Evolutionary conservation across 2,888 invertebrate species (phyloP), one percentile per base, ranked within the genome.

Genomic region (Sphaerophoria taeniata): DNA sequence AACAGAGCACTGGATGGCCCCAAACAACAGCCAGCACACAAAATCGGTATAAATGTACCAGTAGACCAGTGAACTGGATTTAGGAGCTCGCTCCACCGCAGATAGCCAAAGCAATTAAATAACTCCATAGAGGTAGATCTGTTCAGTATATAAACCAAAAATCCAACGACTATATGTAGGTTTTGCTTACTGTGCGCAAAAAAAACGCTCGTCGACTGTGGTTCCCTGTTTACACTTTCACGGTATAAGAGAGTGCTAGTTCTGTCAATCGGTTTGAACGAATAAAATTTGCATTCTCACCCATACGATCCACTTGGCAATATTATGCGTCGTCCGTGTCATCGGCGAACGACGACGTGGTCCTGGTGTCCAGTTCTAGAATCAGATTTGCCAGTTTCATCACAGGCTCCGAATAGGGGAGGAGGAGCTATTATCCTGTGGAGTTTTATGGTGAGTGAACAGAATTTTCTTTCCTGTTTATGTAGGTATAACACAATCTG

Each of bases 221-320:
- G n/a, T n/a, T n/a, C 70, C 71, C 71, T 71, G 65, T 77, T 72
- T 77, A 67, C 77, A 82, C 77, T 72, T 60, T 82, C 67, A 77
- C 51, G 73, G 78, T 69, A 43, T n/a, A n/a, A 69, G 67, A 69
- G 60, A 69, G 67, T 45, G 69, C 69, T 39, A 47, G 82, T 78
- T 78, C 43, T 61, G 73, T 78, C 69, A 83, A 78, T 74, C 79
- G 79, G 43, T 58, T 73, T 70, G 63, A 78, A 70, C 69, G 61
- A 70, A 83, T 78, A 83, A 83, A 83, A 83, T 74, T 78, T 79
- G 70, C 74, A 79, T 78, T 65, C 74, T 47, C 61, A 53, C 63
- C 56, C 56, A 67, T 71, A 65, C 63, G 70, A 67, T 53, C 67
- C 67, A 67, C 65, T 78, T 31, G 65, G 58, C 47, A 61, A 58